These are phyloP conservation scores for Mesembrinibis cayennensis DNA, from an alignment of 2,113 vertebrate genomes.

Conservation along the genomic window DNA sequence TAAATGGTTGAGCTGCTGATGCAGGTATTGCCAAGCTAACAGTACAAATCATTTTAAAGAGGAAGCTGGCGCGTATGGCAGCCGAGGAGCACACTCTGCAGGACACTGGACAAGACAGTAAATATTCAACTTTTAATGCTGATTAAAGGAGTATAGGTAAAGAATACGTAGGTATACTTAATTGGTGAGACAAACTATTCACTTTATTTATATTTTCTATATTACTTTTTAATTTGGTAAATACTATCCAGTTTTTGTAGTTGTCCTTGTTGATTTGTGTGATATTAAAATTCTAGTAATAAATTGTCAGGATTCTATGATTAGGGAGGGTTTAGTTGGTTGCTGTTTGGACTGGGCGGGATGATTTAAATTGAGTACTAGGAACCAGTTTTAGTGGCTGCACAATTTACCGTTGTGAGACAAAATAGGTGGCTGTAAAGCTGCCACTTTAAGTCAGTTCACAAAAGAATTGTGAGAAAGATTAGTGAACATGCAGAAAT, in stretches of 20 bases:
- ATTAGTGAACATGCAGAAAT: slow-evolving; percentile 72
- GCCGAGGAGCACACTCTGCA: slow-evolving; percentile 98
- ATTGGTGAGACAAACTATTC: slow-evolving; percentile 99
- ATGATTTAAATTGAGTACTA: slow-evolving; percentile 78
- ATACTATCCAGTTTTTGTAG: slow-evolving; percentile 87
- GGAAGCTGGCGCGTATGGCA: slow-evolving; percentile 91
- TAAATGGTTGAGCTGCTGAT: slow-evolving; percentile 90
- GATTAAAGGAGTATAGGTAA: slow-evolving; percentile 99
- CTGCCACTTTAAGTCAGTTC: slow-evolving; percentile 80
- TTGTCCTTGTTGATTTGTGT: slow-evolving; percentile 89
- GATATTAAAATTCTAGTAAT: slow-evolving; percentile 84
- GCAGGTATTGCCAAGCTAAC: slow-evolving; percentile 91
- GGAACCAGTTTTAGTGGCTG: slow-evolving; percentile 79
- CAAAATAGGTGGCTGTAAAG: slow-evolving; percentile 78
- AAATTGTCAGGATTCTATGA: slow-evolving; percentile 76
- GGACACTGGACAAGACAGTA: slow-evolving; percentile 99
- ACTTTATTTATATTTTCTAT: slow-evolving; percentile 92
- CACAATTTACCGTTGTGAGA: slow-evolving; percentile 77
- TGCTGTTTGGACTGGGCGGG: slow-evolving; percentile 87
- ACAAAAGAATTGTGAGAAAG: slow-evolving; percentile 78
- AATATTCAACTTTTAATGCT: slow-evolving; percentile 99
- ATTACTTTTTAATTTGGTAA: slow-evolving; percentile 88
- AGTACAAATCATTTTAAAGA: slow-evolving; percentile 95
- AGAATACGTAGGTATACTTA: slow-evolving; percentile 99
- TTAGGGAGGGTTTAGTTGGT: slow-evolving; percentile 87